Percentiles rank a stretch among this genome's conserved stretches.
These are phyloP conservation scores for Oncorhynchus masou DNA, from an alignment of 2,113 vertebrate genomes.

Conservation along the genomic window DNA sequence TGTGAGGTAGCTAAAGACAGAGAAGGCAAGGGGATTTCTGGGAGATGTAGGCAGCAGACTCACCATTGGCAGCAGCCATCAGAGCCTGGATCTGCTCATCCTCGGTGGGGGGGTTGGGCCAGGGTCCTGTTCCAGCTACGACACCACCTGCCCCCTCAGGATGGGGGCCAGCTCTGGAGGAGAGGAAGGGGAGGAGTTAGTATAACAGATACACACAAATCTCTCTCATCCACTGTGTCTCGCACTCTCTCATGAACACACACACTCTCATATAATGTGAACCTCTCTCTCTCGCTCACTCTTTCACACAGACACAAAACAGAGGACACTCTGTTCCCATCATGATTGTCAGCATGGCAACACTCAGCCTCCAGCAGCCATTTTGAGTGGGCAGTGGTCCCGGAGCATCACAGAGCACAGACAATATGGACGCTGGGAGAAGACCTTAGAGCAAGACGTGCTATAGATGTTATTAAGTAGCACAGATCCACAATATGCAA, in stretches of 20 bases:
- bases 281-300: too few relatives aligned
- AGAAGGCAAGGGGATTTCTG: not conserved
- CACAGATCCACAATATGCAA: constrained; percentile 10
- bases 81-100: constrained; percentile 96
- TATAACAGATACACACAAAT: constrained; percentile 13
- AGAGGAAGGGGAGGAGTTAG: constrained; percentile 24
- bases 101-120: constrained; percentile 96
- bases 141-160: constrained; percentile 59
- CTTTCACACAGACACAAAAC: not conserved
- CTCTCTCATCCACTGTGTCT: not conserved
- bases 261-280: not conserved
- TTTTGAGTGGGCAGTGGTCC: not conserved
- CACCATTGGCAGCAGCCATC: constrained; percentile 96
- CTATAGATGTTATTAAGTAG: not conserved
- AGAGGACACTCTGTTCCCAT: not conserved
- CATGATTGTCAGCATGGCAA: not conserved
- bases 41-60: constrained; percentile 42
- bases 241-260: not conserved
- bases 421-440: not conserved
- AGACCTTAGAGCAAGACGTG: not conserved
- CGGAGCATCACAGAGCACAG: not conserved
- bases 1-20: not conserved
- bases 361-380: not conserved
- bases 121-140: constrained; percentile 89
- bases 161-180: constrained; percentile 7